Conservation (phyloP, 2,888 invertebrate species). For the Prenolepis imparis region DNA sequence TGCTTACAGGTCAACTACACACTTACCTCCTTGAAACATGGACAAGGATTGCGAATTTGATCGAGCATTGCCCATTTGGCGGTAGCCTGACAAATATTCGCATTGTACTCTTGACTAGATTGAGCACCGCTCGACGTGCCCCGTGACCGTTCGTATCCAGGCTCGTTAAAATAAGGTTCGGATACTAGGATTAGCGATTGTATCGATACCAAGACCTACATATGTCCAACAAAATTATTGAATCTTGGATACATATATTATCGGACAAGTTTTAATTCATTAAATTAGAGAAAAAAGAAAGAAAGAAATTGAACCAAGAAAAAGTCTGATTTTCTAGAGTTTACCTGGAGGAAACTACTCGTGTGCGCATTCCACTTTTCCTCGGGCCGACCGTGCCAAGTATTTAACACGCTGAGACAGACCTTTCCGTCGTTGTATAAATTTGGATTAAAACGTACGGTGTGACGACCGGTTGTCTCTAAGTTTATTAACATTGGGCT, state of each 20-base stretch:
- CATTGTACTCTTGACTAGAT: slow-evolving; percentile 97
- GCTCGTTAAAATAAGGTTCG: slow-evolving; percentile 98
- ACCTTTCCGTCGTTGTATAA: slow-evolving; percentile 98
- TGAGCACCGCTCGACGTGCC: slow-evolving; percentile 95
- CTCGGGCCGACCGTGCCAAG: slow-evolving; percentile 98
- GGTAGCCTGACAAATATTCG: slow-evolving; percentile 97
- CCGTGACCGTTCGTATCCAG: slow-evolving; percentile 96
- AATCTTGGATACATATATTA: neutral
- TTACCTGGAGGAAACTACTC: slow-evolving; percentile 94
- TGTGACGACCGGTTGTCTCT: slow-evolving; percentile 95
- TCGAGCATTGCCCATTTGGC: slow-evolving; percentile 99
- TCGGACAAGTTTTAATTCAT: neutral
- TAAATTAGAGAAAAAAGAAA: too few species aligned
- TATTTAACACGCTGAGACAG: slow-evolving; percentile 97
- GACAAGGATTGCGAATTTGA: slow-evolving; percentile 95
- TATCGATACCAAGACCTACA: slow-evolving; percentile 97
- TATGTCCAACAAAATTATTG: slow-evolving; percentile 44
- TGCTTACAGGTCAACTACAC: neutral
- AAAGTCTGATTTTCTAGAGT: neutral
- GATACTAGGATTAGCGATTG: slow-evolving; percentile 96
- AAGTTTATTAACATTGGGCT: slow-evolving; percentile 96
- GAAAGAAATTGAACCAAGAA: neutral
- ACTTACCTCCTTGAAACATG: slow-evolving; percentile 95
- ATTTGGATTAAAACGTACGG: slow-evolving; percentile 97
- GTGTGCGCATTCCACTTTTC: slow-evolving; percentile 99